Percentiles rank a stretch among this genome's conserved stretches.
Evolutionary conservation across 2,113 vertebrate species (phyloP).

Genomic region (Phyllopteryx taeniolatus): DNA sequence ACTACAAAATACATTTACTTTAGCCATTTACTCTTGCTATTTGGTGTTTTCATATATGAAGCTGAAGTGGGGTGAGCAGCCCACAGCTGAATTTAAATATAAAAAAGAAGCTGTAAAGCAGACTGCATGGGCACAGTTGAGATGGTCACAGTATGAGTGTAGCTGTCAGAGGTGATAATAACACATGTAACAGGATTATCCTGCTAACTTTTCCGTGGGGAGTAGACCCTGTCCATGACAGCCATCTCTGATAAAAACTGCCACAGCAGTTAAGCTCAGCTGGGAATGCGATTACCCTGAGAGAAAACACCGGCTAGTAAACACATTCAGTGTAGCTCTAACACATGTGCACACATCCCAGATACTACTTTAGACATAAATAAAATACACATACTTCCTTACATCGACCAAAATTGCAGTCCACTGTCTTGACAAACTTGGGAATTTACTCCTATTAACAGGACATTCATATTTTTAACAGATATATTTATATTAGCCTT

Average conservation of each 20-base stretch:
- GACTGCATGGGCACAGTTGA: conserved; percentile 20
- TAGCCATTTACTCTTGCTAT: not conserved
- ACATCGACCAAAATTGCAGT: no score
- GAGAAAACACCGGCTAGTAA: conserved; percentile 9
- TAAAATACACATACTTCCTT: not conserved
- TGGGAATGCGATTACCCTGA: conserved; percentile 8
- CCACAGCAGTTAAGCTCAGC: conserved; percentile 30
- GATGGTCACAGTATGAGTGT: conserved; percentile 39
- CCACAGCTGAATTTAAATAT: not conserved
- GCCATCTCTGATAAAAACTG: conserved; percentile 39
- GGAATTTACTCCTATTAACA: not conserved
- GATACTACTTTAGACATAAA: not conserved
- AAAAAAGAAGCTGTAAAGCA: conserved; percentile 7
- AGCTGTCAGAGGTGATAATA: conserved; percentile 39
- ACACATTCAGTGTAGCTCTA: not conserved
- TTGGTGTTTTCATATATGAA: not conserved
- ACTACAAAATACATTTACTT: no score
- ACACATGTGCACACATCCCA: not conserved
- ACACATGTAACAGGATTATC: conserved; percentile 49
- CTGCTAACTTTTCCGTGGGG: conserved; percentile 20
- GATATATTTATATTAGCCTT: not conserved
- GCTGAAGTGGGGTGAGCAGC: not conserved
- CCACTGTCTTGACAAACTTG: not conserved
- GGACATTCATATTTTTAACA: not conserved
- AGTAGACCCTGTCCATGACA: conserved; percentile 36